Base-by-base conservation (phyloP, 37 sponge, comb jelly and placozoan genomes). In the Amphimedon queenslandica region DNA sequence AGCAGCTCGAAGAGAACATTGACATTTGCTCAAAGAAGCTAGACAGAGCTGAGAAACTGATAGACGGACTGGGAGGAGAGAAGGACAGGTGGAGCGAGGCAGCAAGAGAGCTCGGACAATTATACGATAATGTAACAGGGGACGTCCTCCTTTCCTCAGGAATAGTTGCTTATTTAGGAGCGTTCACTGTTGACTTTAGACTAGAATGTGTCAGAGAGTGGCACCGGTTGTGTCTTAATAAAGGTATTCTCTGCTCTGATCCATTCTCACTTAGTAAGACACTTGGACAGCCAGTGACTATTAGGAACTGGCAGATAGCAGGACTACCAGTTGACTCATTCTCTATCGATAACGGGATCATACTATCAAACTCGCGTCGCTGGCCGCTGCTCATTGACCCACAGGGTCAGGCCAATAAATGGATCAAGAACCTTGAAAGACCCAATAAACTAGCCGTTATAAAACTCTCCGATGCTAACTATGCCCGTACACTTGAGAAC, bases 371-470 rank as follows among this genome's bases (percentile, higher is more conserved):
- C 76, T 87, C 93, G 8, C 64, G 92, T n/a, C 75, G 99, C 27
- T 98, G 95, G 95, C 99, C 99, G 23, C 88, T 98, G 8, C 86
- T 94, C 79, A 98, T 98, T 47, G 99, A 98, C 47, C 99, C 99
- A 34, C 99, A 98, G 70, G 93, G 93, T 88, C 99, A 98, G 71
- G 99, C 99, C 16, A 98, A 98, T 77, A 98, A 98, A 76, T 98
- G 99, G 99, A 69, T 98, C 24, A 98, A 98, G 88, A 98, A 98
- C 75, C 78, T 98, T 83, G 99, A 98, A 85, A 75, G 80, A 28
- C 72, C 88, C 38, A 98, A 98, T 72, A 86, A 89, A 70, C 82
- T 98, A 3, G 79, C 95, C 18, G 93, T 94, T 24, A 94, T 98
- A 76, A 98, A 94, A 58, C 79, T 98, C 10, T 82, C 99, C 0